Percentiles rank a stretch among this genome's conserved stretches.
Conservation (phyloP, 37 sponge, comb jelly and placozoan species). For the Ephydatia muelleri region DNA sequence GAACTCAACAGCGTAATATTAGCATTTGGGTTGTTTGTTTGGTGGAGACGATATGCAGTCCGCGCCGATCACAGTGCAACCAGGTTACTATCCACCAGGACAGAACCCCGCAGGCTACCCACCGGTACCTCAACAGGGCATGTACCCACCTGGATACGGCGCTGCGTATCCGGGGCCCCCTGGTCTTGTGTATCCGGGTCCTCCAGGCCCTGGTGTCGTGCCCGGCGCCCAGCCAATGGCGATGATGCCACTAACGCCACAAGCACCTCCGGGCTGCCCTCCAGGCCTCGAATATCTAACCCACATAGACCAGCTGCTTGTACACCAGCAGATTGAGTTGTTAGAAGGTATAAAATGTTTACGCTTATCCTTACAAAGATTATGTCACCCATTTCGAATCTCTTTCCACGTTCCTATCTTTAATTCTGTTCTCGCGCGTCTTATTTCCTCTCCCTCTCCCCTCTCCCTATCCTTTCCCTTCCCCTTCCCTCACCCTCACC, state of each 20-base stretch:
- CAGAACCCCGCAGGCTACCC: no score
- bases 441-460: not conserved
- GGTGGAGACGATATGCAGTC: no score
- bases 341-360: conserved; percentile 36
- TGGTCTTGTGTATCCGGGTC: no score
- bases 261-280: conserved; percentile 77
- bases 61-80: no score
- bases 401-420: no score
- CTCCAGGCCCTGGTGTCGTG: no score
- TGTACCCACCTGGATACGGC: conserved; percentile 16
- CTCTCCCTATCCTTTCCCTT: not conserved
- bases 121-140: no score
- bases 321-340: conserved; percentile 90
- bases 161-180: conserved; percentile 59
- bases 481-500: no score
- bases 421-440: no score
- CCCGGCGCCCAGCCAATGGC: conserved; percentile 36
- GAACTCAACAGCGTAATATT: no score
- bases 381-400: not conserved
- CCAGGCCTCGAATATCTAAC: conserved; percentile 95
- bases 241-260: conserved; percentile 41
- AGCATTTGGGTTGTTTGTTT: no score
- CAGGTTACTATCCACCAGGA: no score
- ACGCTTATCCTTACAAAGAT: conserved; percentile 2
- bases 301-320: conserved; percentile 92